These are phyloP conservation scores for Montipora capitata DNA, from an alignment of 92 coral and sea anemone species.

Conservation along the genomic window DNA sequence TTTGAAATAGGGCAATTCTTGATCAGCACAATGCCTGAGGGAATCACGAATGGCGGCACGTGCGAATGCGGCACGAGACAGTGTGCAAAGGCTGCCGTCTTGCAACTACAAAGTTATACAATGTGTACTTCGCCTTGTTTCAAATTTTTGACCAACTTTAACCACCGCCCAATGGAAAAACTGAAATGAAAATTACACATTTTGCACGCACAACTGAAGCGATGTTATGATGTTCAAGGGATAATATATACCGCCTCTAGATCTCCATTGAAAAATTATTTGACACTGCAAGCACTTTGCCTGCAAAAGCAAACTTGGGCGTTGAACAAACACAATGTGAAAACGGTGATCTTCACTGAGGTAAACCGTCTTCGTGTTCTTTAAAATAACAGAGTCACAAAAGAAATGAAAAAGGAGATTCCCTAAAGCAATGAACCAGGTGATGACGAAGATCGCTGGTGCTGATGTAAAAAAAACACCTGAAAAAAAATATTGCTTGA, in stretches of 20 bases:
- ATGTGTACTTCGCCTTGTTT: no score
- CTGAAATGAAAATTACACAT: no score
- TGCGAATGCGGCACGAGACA: no score
- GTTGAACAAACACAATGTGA: slow-evolving; percentile 25
- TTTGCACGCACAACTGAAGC: no score
- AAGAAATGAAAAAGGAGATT: background rate
- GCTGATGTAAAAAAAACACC: background rate
- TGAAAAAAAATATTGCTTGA: background rate
- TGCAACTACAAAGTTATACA: no score
- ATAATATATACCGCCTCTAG: background rate
- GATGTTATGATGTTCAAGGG: no score
- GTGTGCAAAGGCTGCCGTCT: no score
- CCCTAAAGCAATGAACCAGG: background rate
- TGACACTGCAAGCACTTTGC: background rate
- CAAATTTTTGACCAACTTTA: no score
- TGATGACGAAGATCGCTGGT: background rate
- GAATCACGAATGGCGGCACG: background rate
- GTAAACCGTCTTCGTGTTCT: slow-evolving; percentile 13
- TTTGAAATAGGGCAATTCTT: background rate
- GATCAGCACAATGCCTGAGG: background rate
- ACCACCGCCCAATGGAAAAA: no score
- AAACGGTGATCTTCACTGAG: background rate
- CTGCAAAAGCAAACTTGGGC: slow-evolving; percentile 5
- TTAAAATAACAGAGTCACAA: background rate
- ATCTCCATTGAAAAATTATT: background rate